Conservation (phyloP, 2,113 vertebrate species). For the Furnarius figulus region DNA sequence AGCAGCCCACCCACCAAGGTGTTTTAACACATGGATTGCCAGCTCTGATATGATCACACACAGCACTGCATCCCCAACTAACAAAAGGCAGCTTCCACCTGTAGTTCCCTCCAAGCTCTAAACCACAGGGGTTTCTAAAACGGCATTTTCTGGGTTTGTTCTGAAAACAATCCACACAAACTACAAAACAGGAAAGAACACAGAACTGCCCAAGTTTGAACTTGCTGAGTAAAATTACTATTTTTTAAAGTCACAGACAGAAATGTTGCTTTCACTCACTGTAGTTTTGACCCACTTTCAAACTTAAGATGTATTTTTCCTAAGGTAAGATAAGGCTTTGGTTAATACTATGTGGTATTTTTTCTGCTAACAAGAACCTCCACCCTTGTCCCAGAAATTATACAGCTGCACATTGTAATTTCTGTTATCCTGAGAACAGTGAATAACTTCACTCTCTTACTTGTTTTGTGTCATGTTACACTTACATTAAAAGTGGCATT, state of each 20-base stretch:
- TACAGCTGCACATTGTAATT: background rate
- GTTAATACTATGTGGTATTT: background rate
- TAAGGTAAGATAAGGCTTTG: background rate
- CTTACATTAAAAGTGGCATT: background rate
- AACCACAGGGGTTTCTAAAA: background rate
- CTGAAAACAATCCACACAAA: background rate
- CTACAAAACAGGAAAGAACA: background rate
- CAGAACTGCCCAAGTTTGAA: background rate
- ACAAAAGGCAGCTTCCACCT: background rate
- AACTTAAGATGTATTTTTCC: background rate
- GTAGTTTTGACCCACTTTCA: background rate
- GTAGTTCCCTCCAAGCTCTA: background rate
- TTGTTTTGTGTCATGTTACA: background rate
- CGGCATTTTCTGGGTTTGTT: background rate
- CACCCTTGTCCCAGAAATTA: background rate
- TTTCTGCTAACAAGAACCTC: background rate
- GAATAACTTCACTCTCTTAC: background rate
- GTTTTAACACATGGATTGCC: background rate
- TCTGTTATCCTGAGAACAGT: background rate
- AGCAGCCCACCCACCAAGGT: accelerated
- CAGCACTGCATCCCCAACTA: background rate
- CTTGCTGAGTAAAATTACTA: background rate
- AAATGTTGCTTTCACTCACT: background rate
- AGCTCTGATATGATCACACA: background rate
- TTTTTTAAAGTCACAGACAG: background rate